These are phyloP conservation scores for Eupithecia tripunctaria DNA, from an alignment of 2,888 invertebrate genomes.

Conservation along the genomic window DNA sequence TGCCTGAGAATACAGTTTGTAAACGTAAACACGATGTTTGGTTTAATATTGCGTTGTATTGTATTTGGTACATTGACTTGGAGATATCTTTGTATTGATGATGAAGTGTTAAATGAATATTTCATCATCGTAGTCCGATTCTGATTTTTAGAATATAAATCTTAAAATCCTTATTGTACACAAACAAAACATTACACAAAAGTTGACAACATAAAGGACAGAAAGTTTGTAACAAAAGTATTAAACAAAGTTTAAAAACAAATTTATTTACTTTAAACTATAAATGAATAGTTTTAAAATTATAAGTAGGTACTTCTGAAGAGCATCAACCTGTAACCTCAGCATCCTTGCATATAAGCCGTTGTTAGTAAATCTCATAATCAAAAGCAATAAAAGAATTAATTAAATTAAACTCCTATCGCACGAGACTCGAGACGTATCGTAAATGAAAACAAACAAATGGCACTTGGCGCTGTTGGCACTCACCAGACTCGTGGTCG, in stretches of 20 bases:
- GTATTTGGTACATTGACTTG: neutral
- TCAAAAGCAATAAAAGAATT: constrained; percentile 22
- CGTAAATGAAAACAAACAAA: constrained; percentile 40
- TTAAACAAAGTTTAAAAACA: no score
- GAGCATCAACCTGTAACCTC: neutral
- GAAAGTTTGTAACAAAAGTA: no score
- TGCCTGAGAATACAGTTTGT: constrained; percentile 11
- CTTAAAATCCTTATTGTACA: no score
- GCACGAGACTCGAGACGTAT: constrained; percentile 18
- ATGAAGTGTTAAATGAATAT: no score
- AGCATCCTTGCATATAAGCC: neutral
- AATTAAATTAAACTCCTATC: constrained; percentile 15
- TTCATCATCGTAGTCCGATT: no score
- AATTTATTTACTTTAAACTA: no score
- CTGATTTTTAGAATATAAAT: no score
- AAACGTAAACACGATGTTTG: neutral
- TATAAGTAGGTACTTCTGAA: neutral
- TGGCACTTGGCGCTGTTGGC: constrained; percentile 33
- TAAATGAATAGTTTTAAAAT: no score
- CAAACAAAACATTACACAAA: no score
- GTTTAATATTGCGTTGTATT: neutral
- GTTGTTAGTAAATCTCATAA: constrained; percentile 4
- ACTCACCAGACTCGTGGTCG: constrained; percentile 37
- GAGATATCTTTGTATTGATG: neutral
- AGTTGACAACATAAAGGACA: no score